A percentile compares a stretch with the other conserved stretches of the same genome.
phyloP scores from a whole-genome alignment of 2,888 invertebrate genomes.

The Eristalinus aeneus region DNA sequence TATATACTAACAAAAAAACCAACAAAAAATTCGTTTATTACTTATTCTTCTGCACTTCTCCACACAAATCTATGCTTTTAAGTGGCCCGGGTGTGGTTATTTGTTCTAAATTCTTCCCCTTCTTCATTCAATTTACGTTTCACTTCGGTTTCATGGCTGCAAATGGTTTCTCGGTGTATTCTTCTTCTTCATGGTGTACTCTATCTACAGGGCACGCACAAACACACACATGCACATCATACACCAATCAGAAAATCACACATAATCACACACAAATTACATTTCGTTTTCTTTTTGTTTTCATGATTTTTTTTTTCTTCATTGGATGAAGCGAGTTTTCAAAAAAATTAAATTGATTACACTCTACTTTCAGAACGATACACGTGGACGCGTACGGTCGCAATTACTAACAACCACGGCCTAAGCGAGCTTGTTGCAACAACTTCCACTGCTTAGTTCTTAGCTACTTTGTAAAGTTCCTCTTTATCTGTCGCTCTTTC shows the following conservation, averaged over 20 bases:
- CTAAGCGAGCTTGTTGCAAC: constrained; percentile 61
- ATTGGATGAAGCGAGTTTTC: constrained; percentile 53
- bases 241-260: background rate
- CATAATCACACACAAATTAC: background rate
- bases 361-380: constrained; percentile 78
- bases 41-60: constrained; percentile 40
- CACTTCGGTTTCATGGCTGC: constrained; percentile 3
- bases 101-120: constrained; percentile 1
- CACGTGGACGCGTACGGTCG: constrained; percentile 80
- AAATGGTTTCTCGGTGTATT: constrained; percentile 41
- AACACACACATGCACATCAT: background rate
- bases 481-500: constrained; percentile 57
- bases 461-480: constrained; percentile 57
- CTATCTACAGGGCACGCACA: constrained; percentile 38
- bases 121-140: background rate
- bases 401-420: constrained; percentile 74
- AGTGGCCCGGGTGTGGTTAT: constrained; percentile 31
- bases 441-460: constrained; percentile 68
- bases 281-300: background rate
- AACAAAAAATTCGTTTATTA: constrained; percentile 49
- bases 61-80: constrained; percentile 53
- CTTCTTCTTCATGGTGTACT: background rate
- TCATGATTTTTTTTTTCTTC: background rate
- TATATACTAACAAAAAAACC: constrained; percentile 61
- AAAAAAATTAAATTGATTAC: constrained; percentile 60